A percentile compares a stretch with the other conserved stretches of the same genome.
Evolutionary conservation across 2,888 invertebrate species (phyloP).

Genomic region (Acanthosepion esculentum): DNA sequence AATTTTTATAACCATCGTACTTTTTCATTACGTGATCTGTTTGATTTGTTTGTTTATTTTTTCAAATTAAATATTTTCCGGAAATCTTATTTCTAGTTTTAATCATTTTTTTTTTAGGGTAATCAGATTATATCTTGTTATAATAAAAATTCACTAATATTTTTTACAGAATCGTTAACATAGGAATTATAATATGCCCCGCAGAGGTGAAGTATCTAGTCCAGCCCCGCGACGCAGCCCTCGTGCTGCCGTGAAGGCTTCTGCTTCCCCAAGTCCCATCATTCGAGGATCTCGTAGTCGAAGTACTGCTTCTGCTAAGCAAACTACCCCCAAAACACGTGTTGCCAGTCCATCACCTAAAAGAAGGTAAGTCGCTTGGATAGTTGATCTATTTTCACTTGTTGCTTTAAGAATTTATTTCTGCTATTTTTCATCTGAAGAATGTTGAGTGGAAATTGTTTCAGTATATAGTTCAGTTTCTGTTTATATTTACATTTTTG

Average conservation of each 20-base stretch:
- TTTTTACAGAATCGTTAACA: not conserved
- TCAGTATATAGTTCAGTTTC: too few relatives aligned
- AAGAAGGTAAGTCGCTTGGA: not conserved
- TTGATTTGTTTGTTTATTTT: not conserved
- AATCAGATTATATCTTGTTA: too few relatives aligned
- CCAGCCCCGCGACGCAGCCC: slow-evolving; percentile 42
- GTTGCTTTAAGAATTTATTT: too few relatives aligned
- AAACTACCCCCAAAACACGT: slow-evolving; percentile 38
- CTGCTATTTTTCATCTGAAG: too few relatives aligned
- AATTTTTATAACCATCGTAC: too few relatives aligned
- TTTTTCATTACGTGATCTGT: not conserved
- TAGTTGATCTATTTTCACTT: too few relatives aligned
- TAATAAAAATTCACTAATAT: too few relatives aligned
- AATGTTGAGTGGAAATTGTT: too few relatives aligned
- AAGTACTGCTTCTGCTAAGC: slow-evolving; percentile 36
- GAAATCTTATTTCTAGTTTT: too few relatives aligned
- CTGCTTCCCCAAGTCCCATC: slow-evolving; percentile 47
- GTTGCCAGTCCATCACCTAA: slow-evolving; percentile 25
- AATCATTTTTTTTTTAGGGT: too few relatives aligned
- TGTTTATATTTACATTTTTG: too few relatives aligned
- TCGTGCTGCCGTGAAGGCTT: slow-evolving; percentile 46
- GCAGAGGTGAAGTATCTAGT: slow-evolving; percentile 40
- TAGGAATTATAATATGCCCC: slow-evolving; percentile 34
- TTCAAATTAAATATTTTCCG: too few relatives aligned
- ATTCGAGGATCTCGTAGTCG: slow-evolving; percentile 43